Conservation (phyloP, 1,140 invertebrate species). For the Drosophila nasuta region DNA sequence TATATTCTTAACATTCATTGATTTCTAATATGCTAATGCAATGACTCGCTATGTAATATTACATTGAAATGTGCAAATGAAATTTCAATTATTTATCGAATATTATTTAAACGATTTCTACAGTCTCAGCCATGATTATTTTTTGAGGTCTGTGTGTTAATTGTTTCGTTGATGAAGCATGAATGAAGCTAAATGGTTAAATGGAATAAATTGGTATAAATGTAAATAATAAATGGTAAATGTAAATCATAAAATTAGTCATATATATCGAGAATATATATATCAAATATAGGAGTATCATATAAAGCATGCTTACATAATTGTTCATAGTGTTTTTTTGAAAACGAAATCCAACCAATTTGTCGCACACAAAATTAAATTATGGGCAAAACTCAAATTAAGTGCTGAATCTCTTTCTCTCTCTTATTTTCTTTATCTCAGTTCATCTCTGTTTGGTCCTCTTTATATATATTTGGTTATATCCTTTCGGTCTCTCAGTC, state of each 20-base stretch:
- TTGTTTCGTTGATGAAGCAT: slow-evolving; percentile 29
- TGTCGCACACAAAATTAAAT: slow-evolving; percentile 71
- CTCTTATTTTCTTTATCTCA: too few species aligned
- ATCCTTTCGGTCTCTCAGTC: slow-evolving; percentile 28
- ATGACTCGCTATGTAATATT: background rate
- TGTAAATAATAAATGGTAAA: slow-evolving; percentile 40
- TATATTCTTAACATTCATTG: slow-evolving; percentile 1
- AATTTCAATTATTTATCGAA: slow-evolving; percentile 8
- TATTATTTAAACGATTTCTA: slow-evolving; percentile 15
- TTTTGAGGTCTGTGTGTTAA: slow-evolving; percentile 22
- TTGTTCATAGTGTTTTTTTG: slow-evolving; percentile 71
- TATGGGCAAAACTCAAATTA: slow-evolving; percentile 79
- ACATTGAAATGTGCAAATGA: slow-evolving; percentile 2
- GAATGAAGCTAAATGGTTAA: slow-evolving; percentile 19
- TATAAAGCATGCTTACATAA: slow-evolving; percentile 84
- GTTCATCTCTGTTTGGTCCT: slow-evolving; percentile 25
- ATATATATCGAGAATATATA: slow-evolving; percentile 34
- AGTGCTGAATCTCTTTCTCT: slow-evolving; percentile 54
- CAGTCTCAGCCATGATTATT: slow-evolving; percentile 14
- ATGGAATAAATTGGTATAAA: slow-evolving; percentile 27
- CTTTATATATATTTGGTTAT: slow-evolving; percentile 15
- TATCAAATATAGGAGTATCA: slow-evolving; percentile 60
- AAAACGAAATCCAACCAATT: slow-evolving; percentile 82
- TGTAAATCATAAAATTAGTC: slow-evolving; percentile 12
- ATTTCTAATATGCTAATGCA: slow-evolving; percentile 22